Evolutionary conservation across 1,140 invertebrate species (phyloP).

Genomic region (Nymphalis io): DNA sequence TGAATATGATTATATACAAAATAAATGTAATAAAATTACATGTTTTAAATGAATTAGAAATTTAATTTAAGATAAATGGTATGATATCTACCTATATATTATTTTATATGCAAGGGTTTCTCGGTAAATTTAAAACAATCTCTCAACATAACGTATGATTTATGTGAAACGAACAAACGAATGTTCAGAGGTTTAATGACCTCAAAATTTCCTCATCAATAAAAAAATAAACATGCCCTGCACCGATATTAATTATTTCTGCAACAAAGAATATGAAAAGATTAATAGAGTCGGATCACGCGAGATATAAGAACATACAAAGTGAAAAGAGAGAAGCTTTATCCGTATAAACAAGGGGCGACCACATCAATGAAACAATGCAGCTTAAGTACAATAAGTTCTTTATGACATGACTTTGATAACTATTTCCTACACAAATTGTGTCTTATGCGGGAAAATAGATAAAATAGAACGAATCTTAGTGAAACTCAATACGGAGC

Average conservation of each 20-base stretch:
- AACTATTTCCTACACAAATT: no score
- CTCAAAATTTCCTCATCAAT: neutral
- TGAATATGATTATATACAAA: no score
- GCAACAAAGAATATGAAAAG: slow-evolving; percentile 20
- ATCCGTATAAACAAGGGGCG: slow-evolving; percentile 15
- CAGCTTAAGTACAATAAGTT: neutral
- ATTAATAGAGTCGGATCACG: slow-evolving; percentile 26
- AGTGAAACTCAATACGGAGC: no score
- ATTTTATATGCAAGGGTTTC: no score
- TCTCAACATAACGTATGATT: neutral
- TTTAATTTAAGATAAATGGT: no score
- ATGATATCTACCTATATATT: no score
- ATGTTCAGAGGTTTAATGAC: neutral
- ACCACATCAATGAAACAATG: slow-evolving; percentile 14
- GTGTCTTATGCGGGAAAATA: no score
- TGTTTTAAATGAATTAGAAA: no score
- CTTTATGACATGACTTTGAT: neutral
- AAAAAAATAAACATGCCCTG: neutral
- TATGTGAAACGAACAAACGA: neutral
- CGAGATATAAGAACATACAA: slow-evolving; percentile 6
- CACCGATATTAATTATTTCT: slow-evolving; percentile 2
- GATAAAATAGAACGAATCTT: no score
- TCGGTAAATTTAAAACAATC: no score
- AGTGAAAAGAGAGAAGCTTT: slow-evolving; percentile 16
- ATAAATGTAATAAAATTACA: no score